Evolutionary conservation across 2,797 vertebrate genomes (phyloP).

Genomic region (Gallirallus australis): DNA sequence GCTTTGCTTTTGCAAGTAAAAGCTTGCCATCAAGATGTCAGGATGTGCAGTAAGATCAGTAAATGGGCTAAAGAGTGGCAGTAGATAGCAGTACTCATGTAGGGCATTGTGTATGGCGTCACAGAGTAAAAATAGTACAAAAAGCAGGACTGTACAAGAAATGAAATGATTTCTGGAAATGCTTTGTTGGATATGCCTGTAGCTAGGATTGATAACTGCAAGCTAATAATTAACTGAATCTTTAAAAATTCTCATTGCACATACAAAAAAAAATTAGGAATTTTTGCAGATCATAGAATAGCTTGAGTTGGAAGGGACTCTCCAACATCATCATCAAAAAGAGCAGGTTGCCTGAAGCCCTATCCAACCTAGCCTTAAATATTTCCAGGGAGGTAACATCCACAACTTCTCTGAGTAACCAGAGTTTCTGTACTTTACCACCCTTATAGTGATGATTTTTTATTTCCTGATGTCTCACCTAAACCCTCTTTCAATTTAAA

Average conservation of each 20-base stretch:
- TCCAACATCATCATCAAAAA: too few relatives aligned
- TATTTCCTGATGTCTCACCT: too few relatives aligned
- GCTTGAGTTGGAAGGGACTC: too few relatives aligned
- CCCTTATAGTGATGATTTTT: too few relatives aligned
- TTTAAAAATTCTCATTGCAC: not conserved
- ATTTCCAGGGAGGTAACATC: too few relatives aligned
- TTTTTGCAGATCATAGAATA: not conserved
- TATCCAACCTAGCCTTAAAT: too few relatives aligned
- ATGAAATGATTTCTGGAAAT: not conserved
- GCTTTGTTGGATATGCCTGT: not conserved
- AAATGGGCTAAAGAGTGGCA: not conserved
- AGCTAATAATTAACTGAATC: not conserved
- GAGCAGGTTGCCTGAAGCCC: too few relatives aligned
- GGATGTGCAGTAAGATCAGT: not conserved
- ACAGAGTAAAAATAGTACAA: not conserved
- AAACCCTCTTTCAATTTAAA: too few relatives aligned
- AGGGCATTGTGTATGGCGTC: not conserved
- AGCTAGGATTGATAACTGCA: not conserved
- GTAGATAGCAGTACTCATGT: not conserved
- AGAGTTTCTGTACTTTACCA: too few relatives aligned
- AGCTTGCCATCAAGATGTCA: not conserved
- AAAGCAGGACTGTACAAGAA: not conserved
- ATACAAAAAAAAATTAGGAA: accelerated
- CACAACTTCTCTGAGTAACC: too few relatives aligned
- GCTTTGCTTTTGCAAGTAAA: not conserved